A percentile compares a stretch with the other conserved stretches of the same genome.
Evolutionary conservation across 2,113 vertebrate species (phyloP).

Genomic region (Upupa epops): DNA sequence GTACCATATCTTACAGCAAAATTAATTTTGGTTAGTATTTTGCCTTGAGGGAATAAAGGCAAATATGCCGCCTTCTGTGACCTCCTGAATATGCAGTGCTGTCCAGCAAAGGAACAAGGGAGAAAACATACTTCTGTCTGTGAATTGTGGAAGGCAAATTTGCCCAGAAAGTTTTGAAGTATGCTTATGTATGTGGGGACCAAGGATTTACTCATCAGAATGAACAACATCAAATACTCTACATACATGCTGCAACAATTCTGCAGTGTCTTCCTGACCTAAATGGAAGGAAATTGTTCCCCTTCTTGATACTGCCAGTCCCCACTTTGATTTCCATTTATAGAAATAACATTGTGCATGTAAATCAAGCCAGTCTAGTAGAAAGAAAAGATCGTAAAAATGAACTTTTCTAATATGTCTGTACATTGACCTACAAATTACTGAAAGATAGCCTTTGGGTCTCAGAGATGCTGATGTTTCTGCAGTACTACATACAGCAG

Average conservation of each 20-base stretch:
- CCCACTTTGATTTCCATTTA: neutral
- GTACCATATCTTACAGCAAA: neutral
- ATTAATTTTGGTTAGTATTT: neutral
- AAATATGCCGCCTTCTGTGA: neutral
- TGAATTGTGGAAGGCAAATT: neutral
- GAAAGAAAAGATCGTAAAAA: slow-evolving; percentile 21
- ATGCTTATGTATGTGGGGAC: neutral
- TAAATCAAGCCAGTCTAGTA: neutral
- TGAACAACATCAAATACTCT: neutral
- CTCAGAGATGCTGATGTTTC: neutral
- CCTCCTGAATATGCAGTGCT: neutral
- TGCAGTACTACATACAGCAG: neutral
- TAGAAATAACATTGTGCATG: neutral
- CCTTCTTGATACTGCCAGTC: neutral
- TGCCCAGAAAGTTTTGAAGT: neutral
- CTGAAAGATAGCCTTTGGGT: neutral
- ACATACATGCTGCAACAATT: neutral
- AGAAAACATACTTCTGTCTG: neutral
- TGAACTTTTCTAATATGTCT: slow-evolving; percentile 26
- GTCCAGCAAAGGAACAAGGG: neutral
- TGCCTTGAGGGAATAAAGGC: neutral
- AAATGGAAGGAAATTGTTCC: neutral
- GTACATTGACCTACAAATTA: slow-evolving; percentile 25
- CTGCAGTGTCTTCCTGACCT: neutral
- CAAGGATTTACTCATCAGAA: neutral